Base-by-base conservation (phyloP, 2,113 vertebrate species). In the Heteronetta atricapilla region DNA sequence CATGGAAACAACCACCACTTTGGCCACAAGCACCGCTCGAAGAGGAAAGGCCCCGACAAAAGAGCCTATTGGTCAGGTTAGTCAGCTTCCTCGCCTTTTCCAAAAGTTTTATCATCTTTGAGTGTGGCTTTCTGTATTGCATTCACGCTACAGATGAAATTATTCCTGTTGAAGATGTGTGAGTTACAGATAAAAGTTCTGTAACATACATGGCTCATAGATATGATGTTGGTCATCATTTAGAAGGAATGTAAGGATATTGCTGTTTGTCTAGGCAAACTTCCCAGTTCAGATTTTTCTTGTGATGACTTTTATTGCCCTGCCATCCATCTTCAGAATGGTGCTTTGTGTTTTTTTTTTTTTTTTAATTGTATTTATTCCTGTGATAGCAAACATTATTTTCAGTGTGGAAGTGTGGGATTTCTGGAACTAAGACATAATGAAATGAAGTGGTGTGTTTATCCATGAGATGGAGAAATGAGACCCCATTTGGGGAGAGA, bases 1-100 rank as follows among this genome's bases (percentile, higher is more conserved):
- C 95, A 99, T 99, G 99, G 99, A 99, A 98, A 99, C 99, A 91
- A 99, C 99, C 83, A 99, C 99, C 19, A 99, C 99, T 76, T 98
- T 99, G 69, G 99, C 99, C 26, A 99, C 99, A 4, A 99, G 98
- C 97, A 98, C 98, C 3, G 97, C 98, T 58, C 98, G 98, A 94
- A 98, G 98, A 97, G 98, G 98, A 94, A 99, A 99, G 93, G 97
- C 98, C 76, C 99, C 99, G 0, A 99, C 99, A 11, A 98, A 99
- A 96, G 99, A 99, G 79, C 98, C 99, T 26, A 93, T 98, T 90
- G 98, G 98, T 85, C 99, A 99, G 98, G 99, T 99, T 93, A 98
- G 98, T 96, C 5, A 1, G 15, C 42, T 68, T 64, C 77, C 53
- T 84, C 2, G 0, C 21, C 52, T 87, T 94, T 91, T 64, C 53